phyloP scores from a whole-genome alignment of 1,140 invertebrate genomes.

The Pogonognathellus flavescens region DNA sequence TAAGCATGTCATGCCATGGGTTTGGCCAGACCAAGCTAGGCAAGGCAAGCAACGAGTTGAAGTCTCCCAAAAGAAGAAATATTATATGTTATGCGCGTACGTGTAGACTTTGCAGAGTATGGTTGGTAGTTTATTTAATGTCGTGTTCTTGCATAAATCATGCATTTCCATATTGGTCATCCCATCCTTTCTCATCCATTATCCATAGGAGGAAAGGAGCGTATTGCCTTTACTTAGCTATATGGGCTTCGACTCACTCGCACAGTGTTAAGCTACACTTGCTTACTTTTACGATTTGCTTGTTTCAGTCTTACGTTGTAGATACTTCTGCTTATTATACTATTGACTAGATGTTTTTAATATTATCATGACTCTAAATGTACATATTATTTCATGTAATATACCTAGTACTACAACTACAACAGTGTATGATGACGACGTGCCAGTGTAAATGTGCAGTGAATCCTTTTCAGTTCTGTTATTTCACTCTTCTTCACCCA shows the following conservation, averaged over 20 bases:
- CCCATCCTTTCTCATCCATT: constrained; percentile 46
- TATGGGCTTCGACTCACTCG: neutral
- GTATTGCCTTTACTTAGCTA: constrained; percentile 19
- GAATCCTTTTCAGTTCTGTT: no score
- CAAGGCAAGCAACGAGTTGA: constrained; percentile 1
- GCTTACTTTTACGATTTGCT: constrained; percentile 30
- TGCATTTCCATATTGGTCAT: constrained; percentile 56
- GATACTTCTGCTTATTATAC: no score
- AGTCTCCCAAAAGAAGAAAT: constrained; percentile 42
- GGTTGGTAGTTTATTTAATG: constrained; percentile 58
- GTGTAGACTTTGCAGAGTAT: constrained; percentile 39
- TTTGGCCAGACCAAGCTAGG: constrained; percentile 15
- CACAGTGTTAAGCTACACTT: neutral
- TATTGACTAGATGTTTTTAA: no score
- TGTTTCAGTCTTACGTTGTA: neutral
- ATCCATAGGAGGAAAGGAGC: constrained; percentile 45
- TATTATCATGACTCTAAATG: no score
- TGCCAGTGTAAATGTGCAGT: no score
- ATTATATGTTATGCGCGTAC: constrained; percentile 42
- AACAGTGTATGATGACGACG: no score
- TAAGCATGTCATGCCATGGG: constrained; percentile 40
- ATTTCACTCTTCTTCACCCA: no score
- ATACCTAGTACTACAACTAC: no score
- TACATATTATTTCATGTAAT: no score
- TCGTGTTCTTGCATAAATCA: constrained; percentile 65